These are phyloP conservation scores for Reinhardtius hippoglossoides DNA, from an alignment of 2,113 vertebrate genomes.

Conservation along the genomic window DNA sequence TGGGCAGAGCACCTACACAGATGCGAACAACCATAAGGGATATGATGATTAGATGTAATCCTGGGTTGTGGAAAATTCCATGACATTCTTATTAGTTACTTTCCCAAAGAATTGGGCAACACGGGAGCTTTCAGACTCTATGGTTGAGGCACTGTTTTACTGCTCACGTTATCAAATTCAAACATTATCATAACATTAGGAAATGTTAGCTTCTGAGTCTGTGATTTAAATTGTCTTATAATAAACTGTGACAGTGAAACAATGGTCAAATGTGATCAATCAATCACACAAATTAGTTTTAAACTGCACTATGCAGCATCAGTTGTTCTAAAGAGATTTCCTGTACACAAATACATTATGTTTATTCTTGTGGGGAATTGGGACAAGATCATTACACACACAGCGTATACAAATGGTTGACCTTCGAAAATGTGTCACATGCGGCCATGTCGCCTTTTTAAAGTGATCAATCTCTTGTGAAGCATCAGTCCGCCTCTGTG, in stretches of 20 bases:
- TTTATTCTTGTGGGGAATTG: background rate
- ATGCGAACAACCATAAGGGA: background rate
- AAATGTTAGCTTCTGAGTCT: too few species aligned
- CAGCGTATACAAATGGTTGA: background rate
- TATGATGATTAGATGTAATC: background rate
- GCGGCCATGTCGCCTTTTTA: slow-evolving; percentile 15
- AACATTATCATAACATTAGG: too few species aligned
- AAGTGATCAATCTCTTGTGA: slow-evolving; percentile 36
- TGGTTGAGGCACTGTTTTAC: background rate
- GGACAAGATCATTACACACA: background rate
- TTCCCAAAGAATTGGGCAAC: background rate
- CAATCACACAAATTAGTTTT: background rate
- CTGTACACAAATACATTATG: background rate
- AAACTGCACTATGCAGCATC: background rate
- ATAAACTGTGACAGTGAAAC: background rate
- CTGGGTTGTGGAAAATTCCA: background rate
- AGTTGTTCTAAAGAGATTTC: background rate
- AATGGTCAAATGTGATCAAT: background rate
- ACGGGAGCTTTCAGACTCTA: background rate
- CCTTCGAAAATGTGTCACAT: slow-evolving; percentile 24
- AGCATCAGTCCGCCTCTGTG: background rate
- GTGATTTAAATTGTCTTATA: background rate
- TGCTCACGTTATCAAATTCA: too few species aligned
- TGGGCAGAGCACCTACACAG: background rate
- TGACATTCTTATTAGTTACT: background rate